Percentiles rank a stretch among this genome's conserved stretches.
Conservation (phyloP, 2,113 vertebrate genomes). For the Stercorarius parasiticus region DNA sequence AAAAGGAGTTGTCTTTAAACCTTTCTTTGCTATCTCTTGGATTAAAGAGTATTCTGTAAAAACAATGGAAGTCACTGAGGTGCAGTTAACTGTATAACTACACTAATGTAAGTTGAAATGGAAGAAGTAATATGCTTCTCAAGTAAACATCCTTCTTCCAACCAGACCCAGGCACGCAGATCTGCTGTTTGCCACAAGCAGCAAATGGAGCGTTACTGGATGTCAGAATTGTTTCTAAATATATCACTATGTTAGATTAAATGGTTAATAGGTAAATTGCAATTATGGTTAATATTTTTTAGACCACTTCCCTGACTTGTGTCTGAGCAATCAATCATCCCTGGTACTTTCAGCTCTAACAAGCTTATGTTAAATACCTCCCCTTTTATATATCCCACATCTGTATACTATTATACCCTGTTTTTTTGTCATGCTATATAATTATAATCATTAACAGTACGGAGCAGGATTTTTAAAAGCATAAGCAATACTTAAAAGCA, state of each 20-base stretch:
- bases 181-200: background rate
- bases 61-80: conserved; percentile 42
- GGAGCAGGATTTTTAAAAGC: conserved; percentile 11
- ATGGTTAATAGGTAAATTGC: conserved; percentile 31
- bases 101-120: conserved; percentile 1
- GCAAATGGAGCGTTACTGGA: background rate
- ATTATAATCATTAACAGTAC: conserved; percentile 5
- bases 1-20: conserved; percentile 22
- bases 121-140: background rate
- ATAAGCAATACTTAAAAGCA: background rate
- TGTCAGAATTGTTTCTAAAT: conserved; percentile 19
- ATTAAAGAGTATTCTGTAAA: conserved; percentile 50
- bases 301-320: conserved; percentile 7
- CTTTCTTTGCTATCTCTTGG: conserved; percentile 14
- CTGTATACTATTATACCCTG: background rate
- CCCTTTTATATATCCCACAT: background rate
- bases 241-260: background rate
- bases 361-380: conserved; percentile 7
- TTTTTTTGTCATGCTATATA: background rate
- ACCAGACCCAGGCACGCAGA: background rate
- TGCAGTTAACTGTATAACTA: conserved; percentile 11
- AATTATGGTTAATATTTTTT: conserved; percentile 61
- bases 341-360: conserved; percentile 30
- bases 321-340: conserved; percentile 7
- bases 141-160: conserved; percentile 12